These are phyloP conservation scores for Brachyrhaphis roseni DNA, from an alignment of 2,797 vertebrate genomes.

Conservation along the genomic window DNA sequence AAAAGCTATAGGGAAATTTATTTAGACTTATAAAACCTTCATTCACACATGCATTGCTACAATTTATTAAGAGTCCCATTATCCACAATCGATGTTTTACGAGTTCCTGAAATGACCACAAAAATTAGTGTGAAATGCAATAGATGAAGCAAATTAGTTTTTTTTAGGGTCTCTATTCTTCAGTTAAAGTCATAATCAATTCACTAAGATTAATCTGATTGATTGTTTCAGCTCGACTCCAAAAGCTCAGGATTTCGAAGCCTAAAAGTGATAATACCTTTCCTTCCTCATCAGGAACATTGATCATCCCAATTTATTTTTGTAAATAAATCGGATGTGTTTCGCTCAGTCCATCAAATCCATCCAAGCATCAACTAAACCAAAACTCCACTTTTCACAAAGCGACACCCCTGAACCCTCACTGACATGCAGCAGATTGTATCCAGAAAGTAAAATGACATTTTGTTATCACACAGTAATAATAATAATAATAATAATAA, in stretches of 20 bases:
- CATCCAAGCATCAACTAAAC: constrained; percentile 32
- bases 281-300: not conserved
- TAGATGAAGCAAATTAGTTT: not conserved
- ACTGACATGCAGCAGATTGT: constrained; percentile 65
- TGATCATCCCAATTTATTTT: not conserved
- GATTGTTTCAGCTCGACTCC: too few species aligned
- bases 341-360: constrained; percentile 12
- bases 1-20: not conserved
- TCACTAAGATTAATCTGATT: too few species aligned
- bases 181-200: too few species aligned
- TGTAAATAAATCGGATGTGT: not conserved
- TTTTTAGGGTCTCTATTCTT: too few species aligned
- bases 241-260: not conserved
- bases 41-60: not conserved
- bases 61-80: not conserved
- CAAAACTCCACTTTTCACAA: constrained; percentile 38
- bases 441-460: constrained; percentile 48
- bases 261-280: not conserved
- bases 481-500: not conserved
- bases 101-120: not conserved
- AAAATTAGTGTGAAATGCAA: not conserved
- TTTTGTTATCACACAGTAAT: constrained; percentile 48
- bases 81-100: not conserved
- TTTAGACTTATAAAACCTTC: not conserved
- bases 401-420: constrained; percentile 43